Base-by-base conservation (phyloP, 2,797 vertebrate species). In the Urocyon cinereoargenteus region DNA sequence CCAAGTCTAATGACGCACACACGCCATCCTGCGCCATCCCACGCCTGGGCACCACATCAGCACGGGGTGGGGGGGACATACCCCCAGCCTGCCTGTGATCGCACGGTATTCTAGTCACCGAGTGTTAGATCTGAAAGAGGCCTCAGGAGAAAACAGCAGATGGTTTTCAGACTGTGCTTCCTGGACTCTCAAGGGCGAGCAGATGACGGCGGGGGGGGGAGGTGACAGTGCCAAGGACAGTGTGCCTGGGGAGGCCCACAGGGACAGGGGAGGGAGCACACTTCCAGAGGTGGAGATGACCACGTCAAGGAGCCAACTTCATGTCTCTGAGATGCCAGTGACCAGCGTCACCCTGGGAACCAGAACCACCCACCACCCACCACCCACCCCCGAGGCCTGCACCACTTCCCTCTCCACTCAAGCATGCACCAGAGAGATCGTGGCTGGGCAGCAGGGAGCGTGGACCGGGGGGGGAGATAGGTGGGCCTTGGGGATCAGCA, bases 91-190 rank as follows among this genome's bases (percentile, higher is more conserved):
- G 78, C 40, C 55, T 62, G 1, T 24, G 18, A n/a, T 57, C 36
- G 6, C 45, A 15, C 13, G 49, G 78, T 59, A 28, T 61, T 86
- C 91, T 14, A 62, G 91, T 82, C 81, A 72, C 55, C 11, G 19
- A 59, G 61, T 21, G 82, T 57, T 34, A 51, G 68, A 57, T 45
- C 53, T 9, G 2, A 57, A 86, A 81, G 31, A 34, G 49, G 61
- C 22, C 94, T 86, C 36, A 7, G 70, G n/a, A 49, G 40, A 36
- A 87, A 28, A 73, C 5, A 85, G 70, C 89, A 95, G 55, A 40
- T 45, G 86, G 88, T 6, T 64, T 90, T 77, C 4, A 45, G 57
- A 66, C 26, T 55, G 45, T 79, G 45, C 59, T 90, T 79, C 90
- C 79, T 49, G 70, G 55, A 64, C 22, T 66, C 53, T 40, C 22